Conservation (phyloP, 2,797 vertebrate species). For the Protosalanx chinensis region DNA sequence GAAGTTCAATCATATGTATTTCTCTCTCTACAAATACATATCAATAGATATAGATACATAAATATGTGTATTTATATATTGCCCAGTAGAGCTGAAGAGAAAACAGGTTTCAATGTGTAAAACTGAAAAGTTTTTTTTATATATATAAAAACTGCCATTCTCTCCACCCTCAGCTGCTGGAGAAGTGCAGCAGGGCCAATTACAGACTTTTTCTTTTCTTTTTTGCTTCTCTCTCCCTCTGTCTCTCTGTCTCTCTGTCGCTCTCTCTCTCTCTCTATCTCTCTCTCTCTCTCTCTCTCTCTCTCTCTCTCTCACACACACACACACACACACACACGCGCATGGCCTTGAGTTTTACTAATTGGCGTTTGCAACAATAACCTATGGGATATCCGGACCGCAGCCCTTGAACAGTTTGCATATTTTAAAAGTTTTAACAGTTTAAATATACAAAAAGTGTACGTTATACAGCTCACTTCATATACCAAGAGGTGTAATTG, state of each 20-base stretch:
- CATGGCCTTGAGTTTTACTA: constrained; percentile 5
- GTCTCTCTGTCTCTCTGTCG: too few species aligned
- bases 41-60: too few species aligned
- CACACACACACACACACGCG: not conserved
- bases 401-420: not conserved
- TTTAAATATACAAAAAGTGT: not conserved
- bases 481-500: not conserved
- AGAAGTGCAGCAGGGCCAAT: constrained; percentile 19
- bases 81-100: too few species aligned
- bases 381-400: not conserved
- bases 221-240: too few species aligned
- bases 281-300: not conserved
- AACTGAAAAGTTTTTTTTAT: too few species aligned
- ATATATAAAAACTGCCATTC: too few species aligned
- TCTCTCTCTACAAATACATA: too few species aligned
- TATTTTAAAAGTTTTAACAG: not conserved
- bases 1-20: not conserved
- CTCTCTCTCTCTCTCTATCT: too few species aligned
- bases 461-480: not conserved
- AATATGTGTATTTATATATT: too few species aligned
- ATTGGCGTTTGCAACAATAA: not conserved
- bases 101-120: too few species aligned
- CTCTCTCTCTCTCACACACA: not conserved
- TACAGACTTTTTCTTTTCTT: constrained; percentile 8
- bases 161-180: not conserved